Evolutionary conservation across 2,113 vertebrate species (phyloP), one percentile per base, ranked within the genome.

Genomic region (Mustela nigripes): DNA sequence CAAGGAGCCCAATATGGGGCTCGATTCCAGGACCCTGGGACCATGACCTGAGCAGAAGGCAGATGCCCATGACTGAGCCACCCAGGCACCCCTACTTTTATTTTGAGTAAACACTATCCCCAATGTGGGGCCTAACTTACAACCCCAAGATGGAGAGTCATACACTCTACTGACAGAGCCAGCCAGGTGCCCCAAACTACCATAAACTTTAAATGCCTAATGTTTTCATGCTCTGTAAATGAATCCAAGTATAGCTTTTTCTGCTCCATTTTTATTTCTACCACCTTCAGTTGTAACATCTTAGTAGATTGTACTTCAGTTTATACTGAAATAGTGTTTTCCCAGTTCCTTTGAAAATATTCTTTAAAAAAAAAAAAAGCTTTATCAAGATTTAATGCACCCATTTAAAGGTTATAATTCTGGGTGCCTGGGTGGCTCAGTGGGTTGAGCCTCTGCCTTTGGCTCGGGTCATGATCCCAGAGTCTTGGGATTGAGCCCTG

Each of bases 301-400:
- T 69, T 42, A 95, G 71, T 81, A 24, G 28, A 60, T 74, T 48
- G 74, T 21, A 76, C 42, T 90, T 86, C 1, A 56, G 36, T 81
- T 71, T 39, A 82, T 63, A 71, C 24, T 71, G 50, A 97, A 89
- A 76, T 45, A 90, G 19, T 48, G 56, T 63, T 89, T 94, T 69
- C 45, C 56, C 58, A 81, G 65, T 2, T 84, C 83, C 76, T 93
- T 80, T 90, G 71, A 89, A 96, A 92, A 85, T 65, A 45, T 4
- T 63, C 22, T 93, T 88, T 95, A 21, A 85, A 63, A 73, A 16
- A 16, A 16, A 2, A 31, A 26, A 58, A 22, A 22, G 58, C 26
- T 85, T 71, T 94, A 93, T 60, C 39, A 36, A 95, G 65, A 85
- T 85, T 89, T 65, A 95, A 83, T 53, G 53, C 22, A 69, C 7